Percentiles rank a stretch among this genome's conserved stretches.
These are phyloP conservation scores for Melanocharis versteri DNA, from an alignment of 2,113 vertebrate species.

Conservation along the genomic window DNA sequence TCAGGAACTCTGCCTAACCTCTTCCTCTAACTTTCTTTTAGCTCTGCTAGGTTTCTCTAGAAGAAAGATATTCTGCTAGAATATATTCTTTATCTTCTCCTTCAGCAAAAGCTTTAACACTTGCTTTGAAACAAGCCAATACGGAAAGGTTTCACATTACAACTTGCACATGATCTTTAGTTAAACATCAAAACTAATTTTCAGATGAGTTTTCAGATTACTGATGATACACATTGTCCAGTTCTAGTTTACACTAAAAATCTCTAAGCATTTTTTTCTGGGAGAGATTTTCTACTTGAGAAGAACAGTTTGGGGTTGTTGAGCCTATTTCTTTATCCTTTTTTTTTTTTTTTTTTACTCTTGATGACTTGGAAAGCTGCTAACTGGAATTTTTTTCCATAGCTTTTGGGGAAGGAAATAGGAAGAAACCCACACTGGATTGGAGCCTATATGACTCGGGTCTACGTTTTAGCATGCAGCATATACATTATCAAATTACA, in stretches of 20 bases:
- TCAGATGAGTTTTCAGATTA: not conserved
- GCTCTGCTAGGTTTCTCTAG: not conserved
- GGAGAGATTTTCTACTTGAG: not conserved
- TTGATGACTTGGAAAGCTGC: not conserved
- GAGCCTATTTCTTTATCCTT: not conserved
- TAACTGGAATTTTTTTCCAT: not conserved
- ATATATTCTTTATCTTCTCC: not conserved
- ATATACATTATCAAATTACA: not conserved
- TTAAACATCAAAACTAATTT: not conserved
- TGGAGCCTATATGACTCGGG: not conserved
- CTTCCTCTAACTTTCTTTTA: not conserved
- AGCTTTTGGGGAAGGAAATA: not conserved
- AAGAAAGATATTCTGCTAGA: not conserved
- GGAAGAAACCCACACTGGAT: not conserved
- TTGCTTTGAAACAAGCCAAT: not conserved
- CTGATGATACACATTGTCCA: not conserved
- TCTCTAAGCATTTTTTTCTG: not conserved
- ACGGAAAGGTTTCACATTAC: not conserved
- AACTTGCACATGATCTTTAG: not conserved
- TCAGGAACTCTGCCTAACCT: not conserved
- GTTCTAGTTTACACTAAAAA: not conserved
- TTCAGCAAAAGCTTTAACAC: not conserved
- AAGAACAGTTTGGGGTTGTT: not conserved
- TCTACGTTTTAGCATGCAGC: not conserved
- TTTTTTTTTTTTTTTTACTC: not conserved